These are phyloP conservation scores for Campaea margaritaria DNA, from an alignment of 2,888 invertebrate species.

Conservation along the genomic window DNA sequence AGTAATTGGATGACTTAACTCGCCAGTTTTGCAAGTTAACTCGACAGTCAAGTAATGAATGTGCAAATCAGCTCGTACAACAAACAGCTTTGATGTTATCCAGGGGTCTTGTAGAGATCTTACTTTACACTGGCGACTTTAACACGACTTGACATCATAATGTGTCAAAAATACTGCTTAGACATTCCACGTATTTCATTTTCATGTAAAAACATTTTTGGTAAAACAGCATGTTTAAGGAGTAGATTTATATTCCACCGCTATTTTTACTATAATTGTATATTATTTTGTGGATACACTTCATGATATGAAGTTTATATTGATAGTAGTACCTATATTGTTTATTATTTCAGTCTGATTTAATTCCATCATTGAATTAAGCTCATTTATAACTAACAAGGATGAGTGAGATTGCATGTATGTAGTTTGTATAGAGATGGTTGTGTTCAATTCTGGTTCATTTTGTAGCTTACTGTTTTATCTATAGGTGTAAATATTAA, in stretches of 20 bases:
- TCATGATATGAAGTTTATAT: neutral
- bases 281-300: constrained; percentile 8
- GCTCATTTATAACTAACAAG: constrained; percentile 11
- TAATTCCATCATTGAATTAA: constrained; percentile 20
- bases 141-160: too few species aligned
- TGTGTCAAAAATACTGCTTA: constrained; percentile 21
- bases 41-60: too few species aligned
- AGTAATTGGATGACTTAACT: too few species aligned
- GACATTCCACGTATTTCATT: constrained; percentile 38
- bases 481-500: constrained; percentile 47
- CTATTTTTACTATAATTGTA: constrained; percentile 15
- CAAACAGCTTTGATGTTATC: too few species aligned
- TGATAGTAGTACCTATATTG: neutral
- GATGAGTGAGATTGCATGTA: constrained; percentile 10
- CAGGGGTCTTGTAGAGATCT: too few species aligned
- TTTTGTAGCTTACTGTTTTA: constrained; percentile 13
- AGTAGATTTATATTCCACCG: constrained; percentile 18
- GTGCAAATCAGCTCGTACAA: too few species aligned
- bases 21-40: too few species aligned
- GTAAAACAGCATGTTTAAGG: constrained; percentile 6
- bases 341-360: constrained; percentile 3
- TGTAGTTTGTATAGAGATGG: constrained; percentile 28
- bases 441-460: constrained; percentile 49
- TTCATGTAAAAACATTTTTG: constrained; percentile 17
- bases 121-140: constrained; percentile 1